Conservation (phyloP, 2,797 vertebrate species). For the Enteromius mattozi region DNA sequence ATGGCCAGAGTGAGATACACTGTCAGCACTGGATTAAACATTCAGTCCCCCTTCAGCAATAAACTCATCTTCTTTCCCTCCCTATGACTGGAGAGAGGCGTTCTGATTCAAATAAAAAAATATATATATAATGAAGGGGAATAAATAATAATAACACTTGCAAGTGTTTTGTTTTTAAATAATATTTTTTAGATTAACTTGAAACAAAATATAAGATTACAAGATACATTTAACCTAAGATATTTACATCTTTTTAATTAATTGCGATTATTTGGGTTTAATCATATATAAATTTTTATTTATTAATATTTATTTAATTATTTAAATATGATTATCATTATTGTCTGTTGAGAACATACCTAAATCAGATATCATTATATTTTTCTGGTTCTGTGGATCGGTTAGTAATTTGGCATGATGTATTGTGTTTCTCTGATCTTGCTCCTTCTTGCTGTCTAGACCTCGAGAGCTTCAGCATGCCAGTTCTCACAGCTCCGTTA, state of each 20-base stretch:
- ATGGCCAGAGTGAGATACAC: slow-evolving; percentile 47
- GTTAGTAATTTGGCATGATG: slow-evolving; percentile 63
- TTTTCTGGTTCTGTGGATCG: slow-evolving; percentile 69
- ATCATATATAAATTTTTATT: neutral
- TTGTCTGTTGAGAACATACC: neutral
- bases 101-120: neutral
- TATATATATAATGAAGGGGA: neutral
- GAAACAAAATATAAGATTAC: neutral
- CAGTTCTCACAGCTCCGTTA: slow-evolving; percentile 21
- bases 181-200: neutral
- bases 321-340: neutral
- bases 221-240: neutral
- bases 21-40: slow-evolving; percentile 55
- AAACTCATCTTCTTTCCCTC: slow-evolving; percentile 17
- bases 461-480: slow-evolving; percentile 15
- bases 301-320: neutral
- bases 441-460: slow-evolving; percentile 26
- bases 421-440: slow-evolving; percentile 32
- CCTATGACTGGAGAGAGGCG: neutral
- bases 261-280: neutral
- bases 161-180: neutral
- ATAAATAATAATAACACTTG: too few relatives aligned
- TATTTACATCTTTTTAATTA: too few relatives aligned
- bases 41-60: slow-evolving; percentile 14
- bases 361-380: slow-evolving; percentile 37